Evolutionary conservation across 2,888 invertebrate species (phyloP).

Genomic region (Rhorus exstirpatorius): DNA sequence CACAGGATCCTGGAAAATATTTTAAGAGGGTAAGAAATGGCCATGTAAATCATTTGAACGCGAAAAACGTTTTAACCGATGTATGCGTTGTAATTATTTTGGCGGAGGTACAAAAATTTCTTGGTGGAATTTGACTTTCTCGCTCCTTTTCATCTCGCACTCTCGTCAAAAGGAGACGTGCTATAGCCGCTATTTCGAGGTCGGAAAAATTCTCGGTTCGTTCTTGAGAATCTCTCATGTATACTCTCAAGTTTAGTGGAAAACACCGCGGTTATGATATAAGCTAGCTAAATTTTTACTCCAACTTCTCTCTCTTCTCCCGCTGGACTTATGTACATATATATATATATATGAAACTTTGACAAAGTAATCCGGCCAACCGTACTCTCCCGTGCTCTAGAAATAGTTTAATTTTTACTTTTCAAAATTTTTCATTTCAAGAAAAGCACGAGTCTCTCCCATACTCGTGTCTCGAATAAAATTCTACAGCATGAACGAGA

Average conservation of each 20-base stretch:
- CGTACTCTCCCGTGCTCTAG: background rate
- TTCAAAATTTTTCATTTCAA: background rate
- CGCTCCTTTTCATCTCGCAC: background rate
- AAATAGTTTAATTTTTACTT: slow-evolving; percentile 29
- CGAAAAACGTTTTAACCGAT: too few relatives aligned
- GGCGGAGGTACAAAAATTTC: too few relatives aligned
- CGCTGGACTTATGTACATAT: background rate
- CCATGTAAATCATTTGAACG: too few relatives aligned
- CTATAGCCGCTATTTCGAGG: background rate
- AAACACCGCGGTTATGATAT: too few relatives aligned
- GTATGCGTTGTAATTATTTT: too few relatives aligned
- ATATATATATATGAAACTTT: too few relatives aligned
- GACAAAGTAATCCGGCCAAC: slow-evolving; percentile 5
- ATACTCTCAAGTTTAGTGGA: slow-evolving; percentile 36
- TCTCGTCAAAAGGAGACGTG: background rate
- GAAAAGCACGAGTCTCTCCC: slow-evolving; percentile 3
- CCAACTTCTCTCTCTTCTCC: background rate
- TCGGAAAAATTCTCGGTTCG: background rate
- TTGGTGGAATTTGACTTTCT: too few relatives aligned
- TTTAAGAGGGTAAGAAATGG: too few relatives aligned
- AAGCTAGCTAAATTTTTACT: slow-evolving; percentile 34
- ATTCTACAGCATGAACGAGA: background rate
- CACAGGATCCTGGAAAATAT: too few relatives aligned
- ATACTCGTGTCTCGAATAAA: background rate
- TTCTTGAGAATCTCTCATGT: slow-evolving; percentile 11